Evolutionary conservation across 2,888 invertebrate genomes (phyloP).

Genomic region (Hypselothyrea guttata): DNA sequence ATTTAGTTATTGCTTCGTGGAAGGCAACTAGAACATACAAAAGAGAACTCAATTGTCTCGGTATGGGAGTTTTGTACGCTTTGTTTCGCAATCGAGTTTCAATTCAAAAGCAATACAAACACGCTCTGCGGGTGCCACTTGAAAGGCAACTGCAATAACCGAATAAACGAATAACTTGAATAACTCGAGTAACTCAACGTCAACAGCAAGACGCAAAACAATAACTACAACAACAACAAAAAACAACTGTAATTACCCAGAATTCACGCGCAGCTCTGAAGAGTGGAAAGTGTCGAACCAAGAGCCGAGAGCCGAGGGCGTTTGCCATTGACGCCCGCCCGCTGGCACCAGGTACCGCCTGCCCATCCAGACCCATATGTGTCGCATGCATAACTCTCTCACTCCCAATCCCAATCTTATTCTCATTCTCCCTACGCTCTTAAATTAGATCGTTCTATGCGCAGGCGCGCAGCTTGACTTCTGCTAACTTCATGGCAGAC

Average conservation of each 20-base stretch:
- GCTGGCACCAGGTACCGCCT: constrained; percentile 38
- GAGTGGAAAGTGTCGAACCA: constrained; percentile 24
- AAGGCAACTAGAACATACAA: constrained; percentile 62
- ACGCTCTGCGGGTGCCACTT: constrained; percentile 73
- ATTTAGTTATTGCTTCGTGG: constrained; percentile 68
- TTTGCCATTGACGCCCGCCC: constrained; percentile 50
- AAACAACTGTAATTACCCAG: constrained; percentile 61
- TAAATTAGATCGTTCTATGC: constrained; percentile 23
- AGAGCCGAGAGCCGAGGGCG: constrained; percentile 42
- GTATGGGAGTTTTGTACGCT: constrained; percentile 16
- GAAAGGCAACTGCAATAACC: constrained; percentile 29
- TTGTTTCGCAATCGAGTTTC: constrained; percentile 73
- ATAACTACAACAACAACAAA: constrained; percentile 31
- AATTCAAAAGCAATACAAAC: constrained; percentile 77
- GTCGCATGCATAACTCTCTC: constrained; percentile 51
- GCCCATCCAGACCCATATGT: constrained; percentile 47
- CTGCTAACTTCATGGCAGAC: constrained; percentile 53
- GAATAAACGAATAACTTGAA: neutral
- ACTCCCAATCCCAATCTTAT: neutral
- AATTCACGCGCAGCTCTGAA: constrained; percentile 63
- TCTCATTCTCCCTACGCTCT: neutral
- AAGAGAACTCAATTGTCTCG: constrained; percentile 42
- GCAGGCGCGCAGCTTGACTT: constrained; percentile 73
- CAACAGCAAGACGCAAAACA: constrained; percentile 32
- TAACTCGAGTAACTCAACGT: constrained; percentile 38